Evolutionary conservation across 2,888 invertebrate species (phyloP), one percentile per base, ranked within the genome.

Genomic region (Yponomeuta malinellus): DNA sequence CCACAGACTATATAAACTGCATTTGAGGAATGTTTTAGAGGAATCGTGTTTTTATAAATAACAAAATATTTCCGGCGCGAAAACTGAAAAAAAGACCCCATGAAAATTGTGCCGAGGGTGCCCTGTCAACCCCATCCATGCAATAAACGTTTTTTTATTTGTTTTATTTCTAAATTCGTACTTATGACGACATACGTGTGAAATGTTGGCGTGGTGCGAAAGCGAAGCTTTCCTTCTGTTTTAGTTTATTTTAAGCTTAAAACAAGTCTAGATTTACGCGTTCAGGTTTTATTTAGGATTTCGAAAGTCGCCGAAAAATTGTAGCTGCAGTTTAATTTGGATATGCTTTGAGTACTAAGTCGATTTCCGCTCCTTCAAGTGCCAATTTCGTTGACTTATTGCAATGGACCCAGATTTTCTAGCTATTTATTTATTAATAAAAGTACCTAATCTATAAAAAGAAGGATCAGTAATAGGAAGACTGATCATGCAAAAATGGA

Each of bases 381-480:
- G 72, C 72, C 74, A 74, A 74, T 78, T 72, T 77, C 77, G 76
- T 79, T 81, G 81, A 83, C 79, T 80, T 79, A 79, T 78, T 59
- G 15, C 6, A 12, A 33, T 33, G 33, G 33, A 33, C 33, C 33
- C 52, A 59, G 15, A 43, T 4, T 43, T 43, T 43, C 43, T 43
- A 43, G 37, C 2, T 23, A 23, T 23, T 23, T 23, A 23, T 23
- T 23, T 23, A 23, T 23, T 23, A 43, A 43, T 5, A 5, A 43
- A 43, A 43, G 43, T 43, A 23, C 23, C 23, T 23, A 43, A 43
- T 43, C 43, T 43, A 43, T 43, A 43, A 43, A 43, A 43, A 43
- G 1, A 5, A 33, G 33, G 2, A 33, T 33, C 33, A 33, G 33
- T 33, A 1, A 1, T 33, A 43, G 43, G 8, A 43, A 43, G 9